Conservation (phyloP, 30 jellyfish, hydroid and myxozoan genomes). For the Cassiopea xamachana region DNA sequence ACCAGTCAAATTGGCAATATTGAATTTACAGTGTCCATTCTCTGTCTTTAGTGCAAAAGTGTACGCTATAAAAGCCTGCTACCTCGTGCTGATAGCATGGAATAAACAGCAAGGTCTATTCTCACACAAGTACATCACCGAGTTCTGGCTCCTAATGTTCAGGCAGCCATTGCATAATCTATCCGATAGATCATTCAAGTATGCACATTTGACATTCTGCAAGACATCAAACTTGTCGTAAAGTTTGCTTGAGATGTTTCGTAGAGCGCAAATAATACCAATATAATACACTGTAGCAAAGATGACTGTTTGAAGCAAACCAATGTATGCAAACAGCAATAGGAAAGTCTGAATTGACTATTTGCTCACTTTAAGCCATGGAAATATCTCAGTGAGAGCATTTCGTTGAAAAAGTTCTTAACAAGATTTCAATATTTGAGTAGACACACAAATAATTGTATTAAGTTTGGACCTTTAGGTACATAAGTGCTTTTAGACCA, state of each 20-base stretch:
- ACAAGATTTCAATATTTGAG: conserved; percentile 1
- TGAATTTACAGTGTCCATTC: no score
- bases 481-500: background rate
- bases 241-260: background rate
- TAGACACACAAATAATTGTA: background rate
- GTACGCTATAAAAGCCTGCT: no score
- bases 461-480: background rate
- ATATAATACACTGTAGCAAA: conserved; percentile 6
- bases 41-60: no score
- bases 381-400: background rate
- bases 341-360: background rate
- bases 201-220: no score
- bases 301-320: background rate
- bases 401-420: background rate
- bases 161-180: no score
- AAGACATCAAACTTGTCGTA: no score
- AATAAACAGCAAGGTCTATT: no score
- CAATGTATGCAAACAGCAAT: background rate
- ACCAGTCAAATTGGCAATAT: no score
- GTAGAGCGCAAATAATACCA: background rate
- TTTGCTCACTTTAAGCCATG: conserved; percentile 4
- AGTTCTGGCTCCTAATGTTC: no score
- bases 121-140: no score
- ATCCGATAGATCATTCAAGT: no score
- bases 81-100: no score